Conservation (phyloP, 2,797 vertebrate genomes). For the Somateria mollissima region DNA sequence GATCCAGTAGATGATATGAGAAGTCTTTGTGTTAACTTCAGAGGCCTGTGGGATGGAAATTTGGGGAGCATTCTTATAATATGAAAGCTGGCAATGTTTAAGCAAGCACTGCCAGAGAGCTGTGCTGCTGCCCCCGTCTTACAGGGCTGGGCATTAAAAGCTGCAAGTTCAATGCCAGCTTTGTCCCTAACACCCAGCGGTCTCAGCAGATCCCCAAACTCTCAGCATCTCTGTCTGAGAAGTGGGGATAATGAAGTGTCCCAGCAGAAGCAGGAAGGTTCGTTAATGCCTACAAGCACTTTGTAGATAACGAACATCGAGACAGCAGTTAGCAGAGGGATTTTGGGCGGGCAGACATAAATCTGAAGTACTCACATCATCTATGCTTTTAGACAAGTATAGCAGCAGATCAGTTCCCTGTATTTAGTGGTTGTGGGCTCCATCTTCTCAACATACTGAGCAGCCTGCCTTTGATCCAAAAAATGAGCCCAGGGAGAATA, state of each 20-base stretch:
- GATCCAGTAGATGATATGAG: neutral
- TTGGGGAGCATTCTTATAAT: neutral
- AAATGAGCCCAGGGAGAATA: neutral
- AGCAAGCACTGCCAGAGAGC: neutral
- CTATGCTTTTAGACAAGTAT: neutral
- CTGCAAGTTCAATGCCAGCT: neutral
- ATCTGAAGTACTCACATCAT: neutral
- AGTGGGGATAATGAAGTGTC: neutral
- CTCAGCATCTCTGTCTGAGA: neutral
- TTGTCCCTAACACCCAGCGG: neutral
- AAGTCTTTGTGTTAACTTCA: neutral
- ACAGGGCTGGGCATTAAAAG: neutral
- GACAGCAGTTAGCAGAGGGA: slow-evolving; percentile 39
- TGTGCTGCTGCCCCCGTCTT: neutral
- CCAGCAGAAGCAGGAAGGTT: neutral
- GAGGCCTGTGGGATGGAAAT: neutral
- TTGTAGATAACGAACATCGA: slow-evolving; percentile 56
- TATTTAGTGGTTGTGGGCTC: slow-evolving; percentile 26
- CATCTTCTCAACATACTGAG: slow-evolving; percentile 23
- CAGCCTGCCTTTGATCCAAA: slow-evolving; percentile 54
- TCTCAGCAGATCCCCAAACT: neutral
- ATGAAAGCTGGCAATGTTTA: neutral
- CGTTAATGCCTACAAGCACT: slow-evolving; percentile 41
- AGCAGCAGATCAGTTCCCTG: slow-evolving; percentile 29
- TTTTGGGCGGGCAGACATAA: slow-evolving; percentile 42